These are phyloP conservation scores for Ammodytes marinus DNA, from an alignment of 2,113 vertebrate species.

Conservation along the genomic window DNA sequence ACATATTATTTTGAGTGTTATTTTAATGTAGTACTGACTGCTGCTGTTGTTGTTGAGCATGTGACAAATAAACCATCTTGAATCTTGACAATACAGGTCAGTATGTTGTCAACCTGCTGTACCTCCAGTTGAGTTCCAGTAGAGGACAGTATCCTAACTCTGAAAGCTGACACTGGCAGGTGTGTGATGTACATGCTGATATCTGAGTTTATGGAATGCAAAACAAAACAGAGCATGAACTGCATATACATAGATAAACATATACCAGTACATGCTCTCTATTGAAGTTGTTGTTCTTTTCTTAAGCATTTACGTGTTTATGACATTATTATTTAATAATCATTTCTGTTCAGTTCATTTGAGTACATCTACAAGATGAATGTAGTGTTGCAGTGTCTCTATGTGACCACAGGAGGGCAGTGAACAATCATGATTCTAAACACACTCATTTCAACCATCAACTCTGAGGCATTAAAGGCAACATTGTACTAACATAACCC, in stretches of 20 bases:
- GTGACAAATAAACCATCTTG: too few species aligned
- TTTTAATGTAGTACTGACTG: too few species aligned
- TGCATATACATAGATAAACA: too few species aligned
- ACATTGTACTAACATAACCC: background rate
- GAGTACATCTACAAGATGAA: too few species aligned
- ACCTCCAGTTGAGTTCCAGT: conserved; percentile 37
- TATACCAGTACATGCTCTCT: background rate
- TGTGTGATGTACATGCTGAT: background rate
- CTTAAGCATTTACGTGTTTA: background rate
- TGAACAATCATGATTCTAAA: conserved; percentile 1
- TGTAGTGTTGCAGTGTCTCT: background rate
- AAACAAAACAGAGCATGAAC: background rate
- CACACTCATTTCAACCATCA: background rate
- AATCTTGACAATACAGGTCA: background rate
- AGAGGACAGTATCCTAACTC: conserved; percentile 54
- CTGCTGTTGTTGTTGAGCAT: too few species aligned
- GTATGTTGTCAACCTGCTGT: background rate
- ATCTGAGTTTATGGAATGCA: background rate
- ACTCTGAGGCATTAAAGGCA: background rate
- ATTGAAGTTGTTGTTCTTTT: background rate
- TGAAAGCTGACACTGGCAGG: background rate
- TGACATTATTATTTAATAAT: background rate
- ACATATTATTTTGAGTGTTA: too few species aligned
- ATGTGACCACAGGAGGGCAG: background rate
- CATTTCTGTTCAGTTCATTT: background rate